These are phyloP conservation scores for Myotis lucifugus DNA, from an alignment of 2,113 vertebrate species.

Conservation along the genomic window DNA sequence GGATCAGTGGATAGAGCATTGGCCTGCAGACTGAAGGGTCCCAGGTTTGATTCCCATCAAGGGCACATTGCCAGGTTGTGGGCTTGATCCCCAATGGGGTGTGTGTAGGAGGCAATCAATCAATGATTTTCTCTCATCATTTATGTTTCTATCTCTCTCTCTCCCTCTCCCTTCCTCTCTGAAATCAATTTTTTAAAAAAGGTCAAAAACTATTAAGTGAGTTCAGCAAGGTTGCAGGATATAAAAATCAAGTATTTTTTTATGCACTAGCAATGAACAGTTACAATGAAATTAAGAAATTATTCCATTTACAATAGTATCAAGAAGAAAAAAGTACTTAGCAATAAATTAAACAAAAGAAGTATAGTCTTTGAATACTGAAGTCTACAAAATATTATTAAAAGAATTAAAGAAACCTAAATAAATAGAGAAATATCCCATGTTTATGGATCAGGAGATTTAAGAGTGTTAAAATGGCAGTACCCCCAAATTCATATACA, in stretches of 20 bases:
- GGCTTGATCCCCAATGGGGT: too few species aligned
- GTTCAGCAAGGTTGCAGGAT: background rate
- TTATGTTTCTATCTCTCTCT: too few species aligned
- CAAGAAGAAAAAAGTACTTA: background rate
- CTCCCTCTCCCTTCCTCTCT: too few species aligned
- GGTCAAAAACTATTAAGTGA: background rate
- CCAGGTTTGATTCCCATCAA: too few species aligned
- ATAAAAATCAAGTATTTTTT: background rate
- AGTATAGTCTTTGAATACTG: background rate
- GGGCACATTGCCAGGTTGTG: too few species aligned
- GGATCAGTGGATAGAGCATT: too few species aligned
- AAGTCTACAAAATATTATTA: background rate
- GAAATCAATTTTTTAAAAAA: too few species aligned
- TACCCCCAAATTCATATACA: background rate
- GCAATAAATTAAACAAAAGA: background rate
- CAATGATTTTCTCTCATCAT: too few species aligned
- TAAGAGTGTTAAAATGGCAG: background rate
- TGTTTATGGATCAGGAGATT: background rate
- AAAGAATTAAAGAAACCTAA: background rate
- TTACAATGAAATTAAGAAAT: background rate
- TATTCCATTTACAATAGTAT: background rate
- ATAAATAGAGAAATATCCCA: background rate
- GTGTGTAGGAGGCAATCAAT: too few species aligned
- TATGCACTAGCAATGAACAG: background rate
- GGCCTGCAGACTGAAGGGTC: too few species aligned